Base-by-base conservation (phyloP, 2,113 vertebrate genomes). In the Uria aalge region DNA sequence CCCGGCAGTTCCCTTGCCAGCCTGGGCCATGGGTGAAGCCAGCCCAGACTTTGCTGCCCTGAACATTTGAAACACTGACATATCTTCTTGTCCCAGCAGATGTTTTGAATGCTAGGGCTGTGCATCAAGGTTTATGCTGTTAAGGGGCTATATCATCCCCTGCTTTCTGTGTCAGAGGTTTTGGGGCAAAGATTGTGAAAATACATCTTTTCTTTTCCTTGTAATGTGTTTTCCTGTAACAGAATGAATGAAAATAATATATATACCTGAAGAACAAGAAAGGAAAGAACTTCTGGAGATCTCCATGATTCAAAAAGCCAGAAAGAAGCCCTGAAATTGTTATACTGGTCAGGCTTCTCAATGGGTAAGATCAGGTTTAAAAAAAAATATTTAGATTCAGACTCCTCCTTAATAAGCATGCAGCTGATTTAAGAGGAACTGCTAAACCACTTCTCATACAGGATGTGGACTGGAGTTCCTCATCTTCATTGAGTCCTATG, bases 381-480 rank as follows among this genome's bases (percentile, higher is more conserved):
- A 55, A 75, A 29, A 29, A 40, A n/a, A 36, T 15, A 3, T 3
- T 5, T n/a, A 16, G 27, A 50, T 71, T 81, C 56, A 72, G 13
- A 32, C 19, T 78, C n/a, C 45, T 68, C 38, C 41, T 77, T 78
- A 75, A 40, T 56, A 85, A 41, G 14, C 77, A 36, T 62, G 36
- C 43, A 81, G 8, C 29, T 56, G 55, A 48, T 87, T 74, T 86
- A 94, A 90, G 29, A 14, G 18, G 53, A 96, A 79, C 60, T 85
- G 34, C 23, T 88, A 19, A 89, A 91, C 36, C 21, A 59, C 16
- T 92, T 88, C 45, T 41, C 48, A 56, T 88, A 81, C 15, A 78
- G 86, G 60, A 92, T 73, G 75, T 73, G 47, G 74, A 74, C 36
- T 90, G 84, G 74, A 86, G 84, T 94, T 91, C 93, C 76, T 91